Conservation (phyloP, 2,888 invertebrate species). For the Watsonalla binaria region DNA sequence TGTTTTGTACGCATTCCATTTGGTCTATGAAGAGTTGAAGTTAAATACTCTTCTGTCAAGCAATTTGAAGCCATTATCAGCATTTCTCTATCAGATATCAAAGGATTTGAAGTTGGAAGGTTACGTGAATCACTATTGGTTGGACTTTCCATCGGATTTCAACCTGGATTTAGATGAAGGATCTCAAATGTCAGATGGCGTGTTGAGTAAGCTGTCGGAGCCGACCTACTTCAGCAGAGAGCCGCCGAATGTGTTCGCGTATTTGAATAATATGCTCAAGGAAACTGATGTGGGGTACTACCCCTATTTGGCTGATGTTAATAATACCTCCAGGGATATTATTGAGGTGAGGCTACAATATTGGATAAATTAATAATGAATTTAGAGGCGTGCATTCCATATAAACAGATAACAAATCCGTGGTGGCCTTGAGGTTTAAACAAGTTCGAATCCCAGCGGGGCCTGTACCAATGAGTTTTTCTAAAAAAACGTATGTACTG, state of each 20-base stretch:
- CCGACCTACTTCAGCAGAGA: slow-evolving; percentile 80
- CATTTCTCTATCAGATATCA: slow-evolving; percentile 86
- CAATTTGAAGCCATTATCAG: slow-evolving; percentile 82
- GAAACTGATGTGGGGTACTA: slow-evolving; percentile 78
- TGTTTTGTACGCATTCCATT: slow-evolving; percentile 88
- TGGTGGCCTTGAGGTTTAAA: too few relatives aligned
- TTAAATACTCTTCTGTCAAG: slow-evolving; percentile 84
- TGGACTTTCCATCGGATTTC: slow-evolving; percentile 87
- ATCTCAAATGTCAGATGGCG: slow-evolving; percentile 76
- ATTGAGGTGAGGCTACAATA: slow-evolving; percentile 87
- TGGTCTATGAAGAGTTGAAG: slow-evolving; percentile 95
- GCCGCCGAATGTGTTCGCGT: slow-evolving; percentile 85
- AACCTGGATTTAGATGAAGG: slow-evolving; percentile 52
- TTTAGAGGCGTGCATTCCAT: too few relatives aligned
- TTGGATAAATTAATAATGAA: too few relatives aligned
- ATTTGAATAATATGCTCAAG: slow-evolving; percentile 82
- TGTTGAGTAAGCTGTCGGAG: slow-evolving; percentile 77
- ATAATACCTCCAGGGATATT: slow-evolving; percentile 84
- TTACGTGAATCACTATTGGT: slow-evolving; percentile 89
- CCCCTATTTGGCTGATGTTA: slow-evolving; percentile 86
- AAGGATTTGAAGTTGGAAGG: slow-evolving; percentile 84
- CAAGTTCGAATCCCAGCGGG: too few relatives aligned
- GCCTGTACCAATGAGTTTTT: too few relatives aligned
- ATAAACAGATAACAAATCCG: too few relatives aligned
- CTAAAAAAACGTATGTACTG: too few relatives aligned